Evolutionary conservation across 2,113 vertebrate species (phyloP).

Genomic region (Thalassarche chlororhynchos): DNA sequence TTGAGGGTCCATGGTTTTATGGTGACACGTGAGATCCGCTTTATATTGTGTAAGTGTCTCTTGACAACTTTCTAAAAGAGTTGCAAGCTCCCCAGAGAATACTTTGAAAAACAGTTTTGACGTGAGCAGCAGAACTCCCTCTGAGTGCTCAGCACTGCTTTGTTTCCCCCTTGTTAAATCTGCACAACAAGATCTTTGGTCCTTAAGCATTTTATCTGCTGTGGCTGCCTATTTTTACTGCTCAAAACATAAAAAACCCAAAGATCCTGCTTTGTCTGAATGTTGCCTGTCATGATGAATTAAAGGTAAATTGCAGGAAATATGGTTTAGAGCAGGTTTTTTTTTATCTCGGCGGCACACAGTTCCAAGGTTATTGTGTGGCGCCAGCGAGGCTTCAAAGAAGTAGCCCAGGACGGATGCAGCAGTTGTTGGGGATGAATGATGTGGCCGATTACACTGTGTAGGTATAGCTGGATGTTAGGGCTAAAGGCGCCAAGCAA

Average conservation of each 20-base stretch:
- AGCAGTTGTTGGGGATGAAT: neutral
- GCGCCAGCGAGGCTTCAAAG: neutral
- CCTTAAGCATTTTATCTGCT: neutral
- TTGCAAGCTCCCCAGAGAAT: neutral
- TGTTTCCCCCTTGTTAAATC: neutral
- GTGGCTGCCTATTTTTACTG: neutral
- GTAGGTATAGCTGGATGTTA: neutral
- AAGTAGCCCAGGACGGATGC: neutral
- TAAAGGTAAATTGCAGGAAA: neutral
- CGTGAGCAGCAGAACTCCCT: neutral
- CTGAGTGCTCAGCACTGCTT: neutral
- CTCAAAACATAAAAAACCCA: neutral
- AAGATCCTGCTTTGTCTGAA: neutral
- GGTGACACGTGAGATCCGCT: neutral
- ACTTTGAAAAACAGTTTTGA: neutral
- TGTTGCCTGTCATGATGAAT: neutral
- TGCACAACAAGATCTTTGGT: neutral
- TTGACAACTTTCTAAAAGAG: neutral
- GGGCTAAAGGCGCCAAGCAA: neutral
- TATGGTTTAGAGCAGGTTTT: neutral
- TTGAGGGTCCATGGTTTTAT: neutral
- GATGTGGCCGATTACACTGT: neutral
- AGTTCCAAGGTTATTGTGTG: neutral
- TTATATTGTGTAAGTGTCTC: neutral
- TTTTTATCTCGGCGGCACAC: rapidly evolving